Base-by-base conservation (phyloP, 2,888 invertebrate genomes). In the Lepidocyrtinus sp. region DNA sequence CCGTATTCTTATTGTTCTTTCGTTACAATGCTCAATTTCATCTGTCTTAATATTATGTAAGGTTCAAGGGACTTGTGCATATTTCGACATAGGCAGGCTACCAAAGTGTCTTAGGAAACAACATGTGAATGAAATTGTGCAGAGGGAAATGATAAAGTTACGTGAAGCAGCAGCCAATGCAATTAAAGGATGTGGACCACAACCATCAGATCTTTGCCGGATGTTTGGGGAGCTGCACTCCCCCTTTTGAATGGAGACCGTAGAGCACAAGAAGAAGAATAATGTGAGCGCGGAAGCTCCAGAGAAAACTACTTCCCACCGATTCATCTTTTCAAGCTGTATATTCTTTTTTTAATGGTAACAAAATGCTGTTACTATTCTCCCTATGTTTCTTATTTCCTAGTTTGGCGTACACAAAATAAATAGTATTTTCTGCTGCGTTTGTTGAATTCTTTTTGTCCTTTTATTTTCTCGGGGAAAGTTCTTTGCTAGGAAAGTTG, bases 171-270 rank as follows among this genome's bases (percentile, higher is more conserved):
- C 84, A 73, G 85, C 85, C 68, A 86, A 81, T 55, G 86, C 85
- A 86, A 86, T 85, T 83, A 86, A 75, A 26, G 86, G 86, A 83
- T 86, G 85, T 27, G 85, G 82, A 69, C 86, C 86, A 78, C 86
- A 86, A 61, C 83, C 85, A 82, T 85, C 86, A 24, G 86, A 86
- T 84, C 85, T 83, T 72, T 83, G 83, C 70, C 82, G 78, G 68
- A 83, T 81, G 69, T 81, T 75, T 67, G 83, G 76, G 9, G 59
- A 5, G 27, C 15, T 21, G 22, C 64, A 69, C 45, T 75, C 75
- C 27, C 68, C 78, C 64, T 25, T 70, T 19, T 74, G 55, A 21
- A 69, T 17, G 62, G 27, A 75, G 62, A 22, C 64, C 27, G 72
- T 61, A 68, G 61, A 21, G 55, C 24, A 24, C n/a, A n/a, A n/a